Conservation (phyloP, 2,888 invertebrate species). For the Plagodis dolabraria region DNA sequence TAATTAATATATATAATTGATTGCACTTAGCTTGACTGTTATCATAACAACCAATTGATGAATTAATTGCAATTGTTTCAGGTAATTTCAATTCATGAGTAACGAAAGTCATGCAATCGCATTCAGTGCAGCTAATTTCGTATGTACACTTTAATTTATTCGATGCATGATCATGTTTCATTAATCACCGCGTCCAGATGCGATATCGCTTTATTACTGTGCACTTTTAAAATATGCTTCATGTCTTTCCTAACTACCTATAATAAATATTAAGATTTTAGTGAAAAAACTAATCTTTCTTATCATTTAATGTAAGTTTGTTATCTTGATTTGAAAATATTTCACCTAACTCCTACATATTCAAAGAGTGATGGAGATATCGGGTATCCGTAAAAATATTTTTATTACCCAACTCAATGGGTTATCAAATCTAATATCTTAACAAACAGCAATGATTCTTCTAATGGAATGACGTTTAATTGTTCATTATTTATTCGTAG, state of each 20-base stretch:
- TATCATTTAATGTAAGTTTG: conserved; percentile 7
- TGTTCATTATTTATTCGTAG: too few relatives aligned
- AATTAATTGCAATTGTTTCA: conserved; percentile 22
- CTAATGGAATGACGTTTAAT: too few relatives aligned
- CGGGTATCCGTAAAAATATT: conserved; percentile 4
- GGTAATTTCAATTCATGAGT: conserved; percentile 11
- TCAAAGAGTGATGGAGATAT: conserved; percentile 7
- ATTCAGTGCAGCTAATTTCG: conserved; percentile 21
- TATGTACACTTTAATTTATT: conserved; percentile 26
- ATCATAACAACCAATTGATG: conserved; percentile 3
- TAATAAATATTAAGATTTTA: too few relatives aligned
- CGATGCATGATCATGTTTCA: conserved; percentile 23
- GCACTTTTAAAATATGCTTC: conserved; percentile 1
- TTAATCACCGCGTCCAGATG: conserved; percentile 21
- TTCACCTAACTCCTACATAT: background rate
- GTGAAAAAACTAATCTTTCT: conserved; percentile 8
- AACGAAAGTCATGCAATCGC: conserved; percentile 14
- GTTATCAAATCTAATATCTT: too few relatives aligned
- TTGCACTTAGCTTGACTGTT: background rate
- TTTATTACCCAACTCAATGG: background rate
- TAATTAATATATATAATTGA: background rate
- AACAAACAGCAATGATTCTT: too few relatives aligned
- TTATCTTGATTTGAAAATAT: conserved; percentile 12
- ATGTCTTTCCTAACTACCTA: too few relatives aligned
- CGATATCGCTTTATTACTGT: conserved; percentile 26